Base-by-base conservation (phyloP, 2,113 vertebrate species). In the Glaucomys volans region DNA sequence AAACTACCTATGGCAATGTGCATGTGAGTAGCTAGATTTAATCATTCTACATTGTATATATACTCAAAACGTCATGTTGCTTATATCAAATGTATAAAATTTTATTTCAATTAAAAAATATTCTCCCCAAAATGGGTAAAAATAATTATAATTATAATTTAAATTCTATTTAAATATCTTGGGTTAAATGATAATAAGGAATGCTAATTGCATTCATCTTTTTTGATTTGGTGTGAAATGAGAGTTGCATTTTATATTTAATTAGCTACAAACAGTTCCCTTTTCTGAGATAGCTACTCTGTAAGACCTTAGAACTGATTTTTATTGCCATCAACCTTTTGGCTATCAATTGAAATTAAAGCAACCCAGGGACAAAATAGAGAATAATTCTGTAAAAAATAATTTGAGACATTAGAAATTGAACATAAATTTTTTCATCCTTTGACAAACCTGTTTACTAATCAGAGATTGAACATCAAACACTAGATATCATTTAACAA, bases 291-390 rank as follows among this genome's bases (percentile, higher is more conserved):
- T 17, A 77, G 40, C 4, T 74, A 59, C 4, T 87, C 7, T 54
- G 9, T 76, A 50, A 35, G 82, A 77, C 8, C 64, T 82, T 79
- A 79, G 79, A 54, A 88, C 5, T 95, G 59, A 67, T 44, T 87
- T 94, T 87, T 93, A 24, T 80, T 93, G 16, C 37, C 62, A 52
- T 85, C 42, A 91, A 84, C 8, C 37, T 66, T 85, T 77, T 50
- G 17, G 7, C 44, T 83, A 17, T 52, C 79, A 75, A 83, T 66
- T 86, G 91, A 87, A 93, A 52, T 18, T 44, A 11, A 90, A 91
- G 4, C 42, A 93, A 74, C 5, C 4, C 8, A 75, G 66, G n/a
- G 62, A 79, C 14, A 81, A 64, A 50, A 26, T 69, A 44, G 47
- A 84, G 2, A 16, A 76, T 4, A 87, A 85, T 88, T 59, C 52